Evolutionary conservation across 64 coral and sea anemone genomes (phyloP).

Genomic region (Stylophora pistillata): DNA sequence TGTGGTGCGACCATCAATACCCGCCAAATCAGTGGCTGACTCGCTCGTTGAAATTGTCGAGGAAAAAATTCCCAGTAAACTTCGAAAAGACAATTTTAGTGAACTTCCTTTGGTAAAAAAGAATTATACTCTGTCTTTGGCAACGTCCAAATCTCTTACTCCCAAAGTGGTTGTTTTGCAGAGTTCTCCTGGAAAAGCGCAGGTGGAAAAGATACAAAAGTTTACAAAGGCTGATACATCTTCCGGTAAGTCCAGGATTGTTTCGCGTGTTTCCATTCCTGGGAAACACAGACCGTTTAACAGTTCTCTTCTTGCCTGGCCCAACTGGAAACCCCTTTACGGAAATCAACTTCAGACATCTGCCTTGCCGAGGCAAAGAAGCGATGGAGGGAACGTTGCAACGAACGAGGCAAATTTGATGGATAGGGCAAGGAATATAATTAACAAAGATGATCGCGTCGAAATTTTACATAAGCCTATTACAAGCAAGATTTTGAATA

Average conservation of each 20-base stretch:
- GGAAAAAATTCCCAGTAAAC: not conserved
- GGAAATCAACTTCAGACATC: not conserved
- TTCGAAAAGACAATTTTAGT: not conserved
- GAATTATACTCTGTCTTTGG: not conserved
- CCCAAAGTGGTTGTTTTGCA: not conserved
- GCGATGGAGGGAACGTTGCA: not conserved
- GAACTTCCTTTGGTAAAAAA: not conserved
- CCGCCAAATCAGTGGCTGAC: not conserved
- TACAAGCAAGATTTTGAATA: not conserved
- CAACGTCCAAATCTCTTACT: not conserved
- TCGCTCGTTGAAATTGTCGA: conserved; percentile 29
- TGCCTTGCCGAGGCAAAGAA: not conserved
- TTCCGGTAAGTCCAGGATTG: not conserved
- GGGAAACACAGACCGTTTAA: not conserved
- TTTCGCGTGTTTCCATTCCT: conserved; percentile 4
- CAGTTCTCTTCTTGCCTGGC: not conserved
- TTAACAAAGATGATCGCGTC: not conserved
- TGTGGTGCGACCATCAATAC: not conserved
- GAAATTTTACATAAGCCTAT: not conserved
- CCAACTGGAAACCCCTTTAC: not conserved
- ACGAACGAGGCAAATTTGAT: not conserved
- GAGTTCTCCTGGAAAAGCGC: not conserved
- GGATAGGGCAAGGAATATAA: not conserved
- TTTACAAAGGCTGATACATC: not conserved
- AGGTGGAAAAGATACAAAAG: not conserved